Evolutionary conservation across 2,797 vertebrate genomes (phyloP).

Genomic region (Alosa sapidissima): DNA sequence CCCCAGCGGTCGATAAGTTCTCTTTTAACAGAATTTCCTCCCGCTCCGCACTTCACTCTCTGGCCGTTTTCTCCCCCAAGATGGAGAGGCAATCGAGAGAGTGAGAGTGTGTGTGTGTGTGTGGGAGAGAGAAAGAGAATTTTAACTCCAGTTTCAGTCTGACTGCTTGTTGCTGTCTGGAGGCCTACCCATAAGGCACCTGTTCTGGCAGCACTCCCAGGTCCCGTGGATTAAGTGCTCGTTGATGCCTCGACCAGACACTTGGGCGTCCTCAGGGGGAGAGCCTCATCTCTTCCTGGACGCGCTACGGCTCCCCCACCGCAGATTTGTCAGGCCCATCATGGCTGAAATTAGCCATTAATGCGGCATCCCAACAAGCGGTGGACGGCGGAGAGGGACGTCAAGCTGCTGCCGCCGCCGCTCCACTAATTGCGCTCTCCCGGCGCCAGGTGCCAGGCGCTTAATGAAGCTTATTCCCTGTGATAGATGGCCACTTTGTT

Average conservation of each 20-base stretch:
- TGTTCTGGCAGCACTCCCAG: not conserved
- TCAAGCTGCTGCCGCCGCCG: constrained; percentile 50
- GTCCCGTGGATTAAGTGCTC: constrained; percentile 7
- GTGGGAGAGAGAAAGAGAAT: not conserved
- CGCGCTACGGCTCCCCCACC: not conserved
- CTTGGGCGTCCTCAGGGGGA: not conserved
- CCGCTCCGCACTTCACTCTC: constrained; percentile 26
- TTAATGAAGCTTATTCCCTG: constrained; percentile 70
- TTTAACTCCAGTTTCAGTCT: not conserved
- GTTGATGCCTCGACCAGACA: not conserved
- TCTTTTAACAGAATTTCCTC: constrained; percentile 47
- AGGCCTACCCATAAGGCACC: not conserved
- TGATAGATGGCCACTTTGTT: constrained; percentile 63
- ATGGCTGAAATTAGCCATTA: constrained; percentile 45
- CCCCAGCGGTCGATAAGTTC: constrained; percentile 42
- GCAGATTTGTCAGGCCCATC: constrained; percentile 25
- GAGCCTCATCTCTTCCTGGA: not conserved
- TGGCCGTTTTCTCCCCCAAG: constrained; percentile 9
- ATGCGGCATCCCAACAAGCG: constrained; percentile 55
- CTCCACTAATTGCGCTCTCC: constrained; percentile 68
- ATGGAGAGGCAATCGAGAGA: constrained; percentile 1
- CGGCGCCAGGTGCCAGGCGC: constrained; percentile 66
- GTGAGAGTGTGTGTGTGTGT: not conserved
- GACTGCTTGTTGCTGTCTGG: not conserved
- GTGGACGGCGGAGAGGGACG: constrained; percentile 59